Evolutionary conservation across 1,140 invertebrate species (phyloP), one percentile per base, ranked within the genome.

Genomic region (Alviniconcha marisindica): DNA sequence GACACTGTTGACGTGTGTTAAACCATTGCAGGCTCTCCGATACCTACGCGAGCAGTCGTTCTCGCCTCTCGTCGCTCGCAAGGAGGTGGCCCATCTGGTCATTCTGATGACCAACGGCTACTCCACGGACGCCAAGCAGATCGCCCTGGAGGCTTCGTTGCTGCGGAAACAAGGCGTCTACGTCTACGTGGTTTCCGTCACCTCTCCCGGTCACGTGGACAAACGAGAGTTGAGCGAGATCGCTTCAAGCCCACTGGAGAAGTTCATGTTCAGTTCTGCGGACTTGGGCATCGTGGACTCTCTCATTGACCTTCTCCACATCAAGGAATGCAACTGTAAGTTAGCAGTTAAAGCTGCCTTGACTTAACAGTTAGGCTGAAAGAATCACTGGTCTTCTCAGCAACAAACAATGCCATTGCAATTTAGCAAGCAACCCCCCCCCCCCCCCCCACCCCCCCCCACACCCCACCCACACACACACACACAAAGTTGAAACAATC

Each of bases 51-150:
- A 51, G 15, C 60, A 69, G 28, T 84, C 76, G 15, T 89, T 89
- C 71, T 71, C 83, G 14, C 56, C 83, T 5, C 21, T 12, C n/a
- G 44, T 69, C 1, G 83, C 86, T 3, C 77, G 87, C 42, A 28
- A 66, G 51, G 44, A 82, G 24, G 87, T 86, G 0, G 85, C 86
- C 24, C 88, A 87, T 74, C 63, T 88, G 7, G 73, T 84, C 21
- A 85, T 89, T n/a, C 76, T 89, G 2, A 56, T 89, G 36, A 89
- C 87, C 1, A 84, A 86, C 42, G 88, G 88, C 0, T 77, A 80
- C 56, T 88, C 87, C 1, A 18, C 56, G 36, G 77, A 84, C 63
- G 66, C 83, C 38, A 36, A 71, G 42, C 33, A 77, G 48, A 85
- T 84, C 0, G 48, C 42, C n/a, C 12, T 31, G 14, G 84, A 89